Evolutionary conservation across 2,888 invertebrate species (phyloP).

Genomic region (Chydorus sphaericus): DNA sequence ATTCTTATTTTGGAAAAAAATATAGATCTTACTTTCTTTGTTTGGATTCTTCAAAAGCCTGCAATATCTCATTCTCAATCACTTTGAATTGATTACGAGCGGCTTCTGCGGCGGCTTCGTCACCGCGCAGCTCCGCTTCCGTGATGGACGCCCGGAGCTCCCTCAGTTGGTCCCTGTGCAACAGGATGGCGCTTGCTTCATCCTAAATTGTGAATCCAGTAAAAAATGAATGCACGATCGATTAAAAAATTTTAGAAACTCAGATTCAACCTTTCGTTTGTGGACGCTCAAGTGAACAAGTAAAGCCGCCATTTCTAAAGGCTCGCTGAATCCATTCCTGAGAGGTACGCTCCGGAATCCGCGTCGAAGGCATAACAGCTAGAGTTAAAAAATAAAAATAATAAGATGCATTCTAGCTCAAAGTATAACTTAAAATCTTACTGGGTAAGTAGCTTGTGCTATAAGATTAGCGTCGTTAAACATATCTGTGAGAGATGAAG

Average conservation of each 20-base stretch:
- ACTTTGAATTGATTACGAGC: conserved; percentile 10
- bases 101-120: conserved; percentile 1
- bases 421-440: conserved; percentile 46
- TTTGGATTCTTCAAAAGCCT: not conserved
- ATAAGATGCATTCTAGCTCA: not conserved
- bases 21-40: not conserved
- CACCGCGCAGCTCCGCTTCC: conserved; percentile 10
- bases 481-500: conserved; percentile 69
- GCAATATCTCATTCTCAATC: not conserved
- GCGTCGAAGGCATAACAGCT: conserved; percentile 55
- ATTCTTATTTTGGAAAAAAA: too few relatives aligned
- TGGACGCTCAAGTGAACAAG: conserved; percentile 62
- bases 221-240: not conserved
- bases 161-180: not conserved
- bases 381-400: conserved; percentile 12
- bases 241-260: not conserved
- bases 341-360: conserved; percentile 86
- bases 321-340: conserved; percentile 80
- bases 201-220: not conserved
- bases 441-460: conserved; percentile 86
- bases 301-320: conserved; percentile 76
- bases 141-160: not conserved
- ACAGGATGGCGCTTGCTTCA: not conserved
- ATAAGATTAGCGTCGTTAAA: conserved; percentile 94
- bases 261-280: conserved; percentile 26